Base-by-base conservation (phyloP, 1,140 invertebrate genomes). In the Reticulitermes speratus region DNA sequence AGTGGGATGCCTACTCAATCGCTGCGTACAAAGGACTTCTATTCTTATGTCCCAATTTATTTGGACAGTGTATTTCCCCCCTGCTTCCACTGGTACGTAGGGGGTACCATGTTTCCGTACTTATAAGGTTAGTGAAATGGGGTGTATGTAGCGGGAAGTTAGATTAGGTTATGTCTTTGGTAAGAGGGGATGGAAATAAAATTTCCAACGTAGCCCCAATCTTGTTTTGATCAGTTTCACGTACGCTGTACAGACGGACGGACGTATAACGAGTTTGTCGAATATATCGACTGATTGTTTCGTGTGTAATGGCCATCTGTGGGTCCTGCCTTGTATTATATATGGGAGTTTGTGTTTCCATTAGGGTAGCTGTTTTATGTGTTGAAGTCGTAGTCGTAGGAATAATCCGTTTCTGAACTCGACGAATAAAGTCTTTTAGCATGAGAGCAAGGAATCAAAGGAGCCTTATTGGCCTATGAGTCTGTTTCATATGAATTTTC, bases 211-310 rank as follows among this genome's bases (percentile, higher is more conserved):
- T 75, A 75, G n/a, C 65, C 65, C 65, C 65, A 75, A 75, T 75
- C 65, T 75, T 75, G n/a, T 75, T 75, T 30, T 30, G 65, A 75
- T 30, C 65, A 75, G 65, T 75, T 75, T 75, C n/a, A 75, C 65
- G 2, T 30, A 14, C 25, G n/a, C 25, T 14, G 8, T 14, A 75
- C 65, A 14, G n/a, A 75, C n/a, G 65, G 25, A 9, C 25, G 65
- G 65, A 75, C n/a, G n/a, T n/a, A 55, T 21, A 21, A 55, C 14
- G 52, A 55, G 19, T 55, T 55, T 55, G 52, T 55, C 11, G 14
- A 55, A 55, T 21, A 12, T 14, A 5, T 55, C 14, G 52, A 55
- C 7, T 55, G 52, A 21, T 2, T 55, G 19, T 0, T 55, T 12
- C 52, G 19, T 55, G 19, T 55, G 52, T 55, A 55, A 55, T 21